These are phyloP conservation scores for Stichodactyla helianthus DNA, from an alignment of 64 coral and sea anemone species.

Conservation along the genomic window DNA sequence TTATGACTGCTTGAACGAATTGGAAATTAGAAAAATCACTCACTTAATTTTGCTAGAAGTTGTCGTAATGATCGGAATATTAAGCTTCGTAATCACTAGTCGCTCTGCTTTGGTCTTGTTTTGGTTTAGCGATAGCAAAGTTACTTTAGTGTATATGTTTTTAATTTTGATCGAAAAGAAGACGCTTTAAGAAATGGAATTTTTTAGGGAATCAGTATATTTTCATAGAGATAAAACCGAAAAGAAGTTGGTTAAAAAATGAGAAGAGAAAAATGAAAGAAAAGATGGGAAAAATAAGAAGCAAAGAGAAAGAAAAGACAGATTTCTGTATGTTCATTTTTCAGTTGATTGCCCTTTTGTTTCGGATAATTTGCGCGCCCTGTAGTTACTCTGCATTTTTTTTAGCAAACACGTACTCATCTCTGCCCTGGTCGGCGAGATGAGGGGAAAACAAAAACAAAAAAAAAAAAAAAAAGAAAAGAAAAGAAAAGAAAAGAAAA, in stretches of 20 bases:
- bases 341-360: no score
- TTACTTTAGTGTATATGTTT: background rate
- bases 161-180: background rate
- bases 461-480: background rate
- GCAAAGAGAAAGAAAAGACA: no score
- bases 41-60: background rate
- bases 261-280: background rate
- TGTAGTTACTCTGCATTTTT: no score
- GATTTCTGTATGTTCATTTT: no score
- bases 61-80: background rate
- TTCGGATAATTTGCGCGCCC: no score
- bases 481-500: no score
- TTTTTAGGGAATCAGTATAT: background rate
- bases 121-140: background rate
- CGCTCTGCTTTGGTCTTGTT: background rate
- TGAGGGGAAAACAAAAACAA: background rate
- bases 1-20: background rate
- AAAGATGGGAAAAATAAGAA: background rate
- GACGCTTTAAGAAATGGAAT: background rate
- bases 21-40: background rate
- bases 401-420: no score
- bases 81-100: background rate
- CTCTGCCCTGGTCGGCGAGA: no score
- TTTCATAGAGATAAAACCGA: background rate
- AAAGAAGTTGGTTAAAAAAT: background rate